Percentiles rank a stretch among this genome's conserved stretches.
Evolutionary conservation across 2,797 vertebrate genomes (phyloP).

Genomic region (Melanotaenia maccullochi): DNA sequence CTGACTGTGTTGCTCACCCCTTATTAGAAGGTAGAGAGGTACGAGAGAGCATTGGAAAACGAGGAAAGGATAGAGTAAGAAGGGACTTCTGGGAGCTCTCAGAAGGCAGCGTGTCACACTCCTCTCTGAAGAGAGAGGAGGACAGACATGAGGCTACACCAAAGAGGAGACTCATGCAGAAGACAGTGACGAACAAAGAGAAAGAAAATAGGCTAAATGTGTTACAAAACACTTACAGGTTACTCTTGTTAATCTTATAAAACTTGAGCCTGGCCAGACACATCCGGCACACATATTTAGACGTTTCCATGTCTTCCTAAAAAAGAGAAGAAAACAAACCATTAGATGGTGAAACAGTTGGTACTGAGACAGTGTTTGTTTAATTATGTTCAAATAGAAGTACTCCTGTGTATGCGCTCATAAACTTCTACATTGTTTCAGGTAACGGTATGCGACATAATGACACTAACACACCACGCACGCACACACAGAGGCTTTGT

Average conservation of each 20-base stretch:
- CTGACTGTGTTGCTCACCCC: slow-evolving; percentile 86
- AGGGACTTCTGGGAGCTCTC: slow-evolving; percentile 92
- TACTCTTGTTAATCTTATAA: slow-evolving; percentile 96
- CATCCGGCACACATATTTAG: slow-evolving; percentile 98
- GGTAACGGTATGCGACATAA: slow-evolving; percentile 36
- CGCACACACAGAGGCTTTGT: slow-evolving; percentile 41
- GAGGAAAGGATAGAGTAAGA: slow-evolving; percentile 91
- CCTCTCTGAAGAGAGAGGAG: slow-evolving; percentile 87
- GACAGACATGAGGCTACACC: slow-evolving; percentile 67
- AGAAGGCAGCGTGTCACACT: slow-evolving; percentile 86
- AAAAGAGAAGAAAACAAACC: slow-evolving; percentile 59
- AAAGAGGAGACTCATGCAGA: slow-evolving; percentile 48
- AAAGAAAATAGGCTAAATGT: slow-evolving; percentile 56
- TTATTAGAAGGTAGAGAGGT: slow-evolving; percentile 89
- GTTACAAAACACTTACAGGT: slow-evolving; percentile 88
- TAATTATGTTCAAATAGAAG: slow-evolving; percentile 10
- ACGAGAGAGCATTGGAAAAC: slow-evolving; percentile 93
- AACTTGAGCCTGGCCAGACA: slow-evolving; percentile 97
- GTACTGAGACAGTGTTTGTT: slow-evolving; percentile 21
- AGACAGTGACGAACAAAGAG: slow-evolving; percentile 58
- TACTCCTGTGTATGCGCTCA: slow-evolving; percentile 19
- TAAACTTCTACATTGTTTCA: slow-evolving; percentile 28
- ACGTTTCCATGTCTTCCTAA: slow-evolving; percentile 99
- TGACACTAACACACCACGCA: slow-evolving; percentile 23
- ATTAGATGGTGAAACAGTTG: slow-evolving; percentile 28